Percentiles rank a stretch among this genome's conserved stretches.
Evolutionary conservation across 2,113 vertebrate species (phyloP).

Genomic region (Narcine bancroftii): DNA sequence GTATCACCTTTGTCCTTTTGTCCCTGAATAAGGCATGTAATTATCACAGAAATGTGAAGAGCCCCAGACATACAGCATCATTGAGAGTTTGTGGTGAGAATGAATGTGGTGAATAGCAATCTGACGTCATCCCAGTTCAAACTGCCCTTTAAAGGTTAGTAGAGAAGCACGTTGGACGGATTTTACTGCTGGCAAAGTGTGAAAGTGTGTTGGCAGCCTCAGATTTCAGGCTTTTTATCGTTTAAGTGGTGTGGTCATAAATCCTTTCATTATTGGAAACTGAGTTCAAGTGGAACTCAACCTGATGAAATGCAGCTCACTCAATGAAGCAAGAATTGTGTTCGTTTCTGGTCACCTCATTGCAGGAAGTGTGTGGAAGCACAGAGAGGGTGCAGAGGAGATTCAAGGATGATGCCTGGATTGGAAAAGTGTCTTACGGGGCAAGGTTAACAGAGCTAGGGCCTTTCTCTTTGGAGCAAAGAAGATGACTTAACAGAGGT

Average conservation of each 20-base stretch:
- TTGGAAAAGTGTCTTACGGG: too few species aligned
- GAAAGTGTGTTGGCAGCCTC: neutral
- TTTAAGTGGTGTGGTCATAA: neutral
- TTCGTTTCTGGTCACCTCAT: too few species aligned
- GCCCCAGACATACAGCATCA: neutral
- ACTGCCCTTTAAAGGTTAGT: conserved; percentile 8
- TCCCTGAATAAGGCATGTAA: neutral
- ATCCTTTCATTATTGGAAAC: neutral
- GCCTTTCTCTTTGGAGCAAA: too few species aligned
- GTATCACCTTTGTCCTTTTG: neutral
- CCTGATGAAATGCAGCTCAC: neutral
- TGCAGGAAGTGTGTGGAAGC: too few species aligned
- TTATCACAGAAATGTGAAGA: neutral
- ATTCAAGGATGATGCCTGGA: too few species aligned
- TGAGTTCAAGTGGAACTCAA: neutral
- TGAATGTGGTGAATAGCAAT: neutral
- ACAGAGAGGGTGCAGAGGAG: too few species aligned
- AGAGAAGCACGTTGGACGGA: neutral
- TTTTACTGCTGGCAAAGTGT: neutral
- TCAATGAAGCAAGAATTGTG: too few species aligned
- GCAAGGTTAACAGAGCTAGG: too few species aligned
- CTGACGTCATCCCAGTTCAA: neutral
- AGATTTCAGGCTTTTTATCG: neutral
- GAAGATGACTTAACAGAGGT: too few species aligned
- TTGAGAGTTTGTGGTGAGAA: conserved; percentile 5